A percentile compares a stretch with the other conserved stretches of the same genome.
These are phyloP conservation scores for Gobius niger DNA, from an alignment of 2,113 vertebrate species.

Conservation along the genomic window DNA sequence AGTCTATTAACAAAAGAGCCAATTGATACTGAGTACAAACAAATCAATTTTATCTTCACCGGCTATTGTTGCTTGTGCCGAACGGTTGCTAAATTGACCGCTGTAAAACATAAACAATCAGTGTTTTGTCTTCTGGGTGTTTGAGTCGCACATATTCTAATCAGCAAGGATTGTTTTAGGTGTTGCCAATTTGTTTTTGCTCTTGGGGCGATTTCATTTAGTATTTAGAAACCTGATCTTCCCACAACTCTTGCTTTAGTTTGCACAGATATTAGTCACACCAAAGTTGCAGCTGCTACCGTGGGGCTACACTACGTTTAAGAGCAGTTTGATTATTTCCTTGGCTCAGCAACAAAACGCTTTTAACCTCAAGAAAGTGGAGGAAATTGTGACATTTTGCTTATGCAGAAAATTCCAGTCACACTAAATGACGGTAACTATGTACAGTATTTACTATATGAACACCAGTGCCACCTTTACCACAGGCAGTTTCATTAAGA, in stretches of 20 bases:
- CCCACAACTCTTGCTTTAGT: conserved; percentile 10
- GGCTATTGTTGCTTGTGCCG: conserved; percentile 49
- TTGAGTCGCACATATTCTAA: conserved; percentile 38
- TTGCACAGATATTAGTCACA: conserved; percentile 19
- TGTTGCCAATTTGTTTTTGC: conserved; percentile 21
- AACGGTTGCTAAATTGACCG: conserved; percentile 55
- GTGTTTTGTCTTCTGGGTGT: conserved; percentile 38
- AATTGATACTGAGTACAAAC: conserved; percentile 66
- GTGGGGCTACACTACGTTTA: conserved; percentile 1
- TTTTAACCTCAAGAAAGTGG: neutral
- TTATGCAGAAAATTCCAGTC: too few relatives aligned
- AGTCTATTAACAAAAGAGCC: conserved; percentile 64
- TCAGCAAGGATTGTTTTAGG: conserved; percentile 38
- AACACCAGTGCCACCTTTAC: too few relatives aligned
- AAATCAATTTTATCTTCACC: conserved; percentile 67
- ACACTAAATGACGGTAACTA: too few relatives aligned
- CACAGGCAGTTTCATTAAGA: too few relatives aligned
- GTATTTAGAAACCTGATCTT: conserved; percentile 15
- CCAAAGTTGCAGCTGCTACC: conserved; percentile 33
- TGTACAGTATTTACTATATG: too few relatives aligned
- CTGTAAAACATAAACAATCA: conserved; percentile 54
- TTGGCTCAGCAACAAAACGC: neutral
- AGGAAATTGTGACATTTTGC: too few relatives aligned
- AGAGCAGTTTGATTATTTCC: neutral
- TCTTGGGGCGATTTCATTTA: conserved; percentile 8